These are phyloP conservation scores for Cantharis rufa DNA, from an alignment of 2,888 invertebrate species.

Conservation along the genomic window DNA sequence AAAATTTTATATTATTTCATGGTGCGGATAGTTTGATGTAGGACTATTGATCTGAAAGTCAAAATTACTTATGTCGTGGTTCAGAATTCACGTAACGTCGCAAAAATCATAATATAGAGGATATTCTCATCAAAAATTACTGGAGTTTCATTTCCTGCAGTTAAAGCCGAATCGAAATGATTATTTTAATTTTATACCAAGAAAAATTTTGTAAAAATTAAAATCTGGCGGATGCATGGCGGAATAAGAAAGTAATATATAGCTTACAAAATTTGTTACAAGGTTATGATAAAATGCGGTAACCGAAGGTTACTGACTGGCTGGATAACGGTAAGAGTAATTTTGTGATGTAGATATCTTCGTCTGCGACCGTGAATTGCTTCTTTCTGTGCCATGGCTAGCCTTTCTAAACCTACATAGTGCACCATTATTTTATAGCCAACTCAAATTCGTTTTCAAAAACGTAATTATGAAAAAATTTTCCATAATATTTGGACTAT, in stretches of 20 bases:
- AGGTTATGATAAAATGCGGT: conserved; percentile 35
- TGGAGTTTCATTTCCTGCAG: neutral
- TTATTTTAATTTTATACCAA: neutral
- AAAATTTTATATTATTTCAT: neutral
- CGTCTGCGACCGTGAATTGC: conserved; percentile 16
- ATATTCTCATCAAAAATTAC: too few species aligned
- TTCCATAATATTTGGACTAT: too few species aligned
- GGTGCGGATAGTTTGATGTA: too few species aligned
- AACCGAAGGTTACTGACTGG: conserved; percentile 31
- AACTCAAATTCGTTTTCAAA: neutral
- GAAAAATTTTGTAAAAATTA: conserved; percentile 3
- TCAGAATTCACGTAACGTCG: neutral
- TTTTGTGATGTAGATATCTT: conserved; percentile 33
- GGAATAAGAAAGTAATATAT: conserved; percentile 9
- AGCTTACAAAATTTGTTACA: conserved; percentile 26
- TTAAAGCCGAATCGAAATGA: too few species aligned
- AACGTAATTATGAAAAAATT: too few species aligned
- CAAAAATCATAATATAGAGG: too few species aligned
- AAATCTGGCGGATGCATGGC: conserved; percentile 4
- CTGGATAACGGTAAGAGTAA: conserved; percentile 36
- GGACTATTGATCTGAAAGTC: too few species aligned
- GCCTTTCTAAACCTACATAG: conserved; percentile 10
- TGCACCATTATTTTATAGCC: neutral
- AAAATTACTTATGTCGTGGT: neutral
- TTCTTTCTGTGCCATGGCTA: conserved; percentile 12